Conservation (phyloP, 1,140 invertebrate species). For the Orius laevigatus region DNA sequence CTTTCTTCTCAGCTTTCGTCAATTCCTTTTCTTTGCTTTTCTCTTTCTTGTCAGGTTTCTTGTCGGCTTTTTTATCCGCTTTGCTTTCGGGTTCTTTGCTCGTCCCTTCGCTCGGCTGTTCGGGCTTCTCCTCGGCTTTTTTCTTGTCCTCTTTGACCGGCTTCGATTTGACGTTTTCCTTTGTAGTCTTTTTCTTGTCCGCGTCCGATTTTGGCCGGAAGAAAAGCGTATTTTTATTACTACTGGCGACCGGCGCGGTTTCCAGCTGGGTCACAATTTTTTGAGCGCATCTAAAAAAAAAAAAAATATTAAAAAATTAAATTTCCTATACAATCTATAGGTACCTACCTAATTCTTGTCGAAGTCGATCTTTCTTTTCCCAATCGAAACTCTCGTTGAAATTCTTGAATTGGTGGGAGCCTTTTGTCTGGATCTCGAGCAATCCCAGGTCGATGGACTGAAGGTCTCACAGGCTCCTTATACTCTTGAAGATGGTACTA, state of each 20-base stretch:
- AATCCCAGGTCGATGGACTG: neutral
- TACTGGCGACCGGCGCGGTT: conserved; percentile 12
- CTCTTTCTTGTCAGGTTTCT: conserved; percentile 17
- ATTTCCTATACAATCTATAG: too few species aligned
- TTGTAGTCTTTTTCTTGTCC: neutral
- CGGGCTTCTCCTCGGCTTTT: conserved; percentile 1
- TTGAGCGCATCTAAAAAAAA: conserved; percentile 46
- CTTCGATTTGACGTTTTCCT: neutral
- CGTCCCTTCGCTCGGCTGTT: neutral
- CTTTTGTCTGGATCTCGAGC: conserved; percentile 24
- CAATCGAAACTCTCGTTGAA: conserved; percentile 50
- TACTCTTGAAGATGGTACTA: conserved; percentile 41
- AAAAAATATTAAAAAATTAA: too few species aligned
- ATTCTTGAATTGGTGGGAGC: conserved; percentile 68
- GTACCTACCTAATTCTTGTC: conserved; percentile 66
- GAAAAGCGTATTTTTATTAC: conserved; percentile 9
- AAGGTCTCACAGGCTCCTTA: conserved; percentile 29
- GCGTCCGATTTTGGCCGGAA: neutral
- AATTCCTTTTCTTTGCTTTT: conserved; percentile 20
- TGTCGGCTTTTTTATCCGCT: conserved; percentile 17
- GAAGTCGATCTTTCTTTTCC: conserved; percentile 33
- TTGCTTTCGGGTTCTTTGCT: conserved; percentile 6
- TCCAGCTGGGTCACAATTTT: conserved; percentile 61
- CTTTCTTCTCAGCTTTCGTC: conserved; percentile 22
- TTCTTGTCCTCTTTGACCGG: neutral